A percentile compares a stretch with the other conserved stretches of the same genome.
Evolutionary conservation across 2,888 invertebrate species (phyloP).

Genomic region (Cosmia trapezina): DNA sequence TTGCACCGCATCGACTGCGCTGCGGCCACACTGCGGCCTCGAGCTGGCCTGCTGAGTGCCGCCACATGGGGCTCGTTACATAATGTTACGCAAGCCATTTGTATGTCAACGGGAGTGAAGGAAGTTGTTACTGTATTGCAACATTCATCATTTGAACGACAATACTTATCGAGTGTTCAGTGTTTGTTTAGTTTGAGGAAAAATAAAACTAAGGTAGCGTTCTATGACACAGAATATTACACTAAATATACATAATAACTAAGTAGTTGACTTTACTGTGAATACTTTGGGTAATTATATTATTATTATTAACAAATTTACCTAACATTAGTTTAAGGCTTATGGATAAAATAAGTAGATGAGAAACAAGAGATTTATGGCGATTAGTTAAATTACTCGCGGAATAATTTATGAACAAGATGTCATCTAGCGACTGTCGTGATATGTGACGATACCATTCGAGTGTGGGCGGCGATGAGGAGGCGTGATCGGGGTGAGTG

Average conservation of each 20-base stretch:
- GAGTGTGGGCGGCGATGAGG: slow-evolving; percentile 48
- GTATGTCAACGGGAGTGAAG: neutral
- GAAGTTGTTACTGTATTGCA: neutral
- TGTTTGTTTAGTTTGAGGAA: neutral
- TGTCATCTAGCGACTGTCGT: slow-evolving; percentile 26
- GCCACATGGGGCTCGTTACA: too few species aligned
- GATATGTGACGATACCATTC: slow-evolving; percentile 50
- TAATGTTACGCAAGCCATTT: neutral
- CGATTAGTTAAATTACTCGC: slow-evolving; percentile 43
- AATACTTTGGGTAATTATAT: slow-evolving; percentile 7
- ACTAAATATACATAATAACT: slow-evolving; percentile 26
- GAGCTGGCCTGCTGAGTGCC: too few species aligned
- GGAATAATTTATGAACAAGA: slow-evolving; percentile 33
- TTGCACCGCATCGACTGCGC: too few species aligned
- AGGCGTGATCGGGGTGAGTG: slow-evolving; percentile 58
- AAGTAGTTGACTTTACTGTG: slow-evolving; percentile 13
- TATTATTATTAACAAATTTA: slow-evolving; percentile 4
- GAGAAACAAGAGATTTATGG: slow-evolving; percentile 34
- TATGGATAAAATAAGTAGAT: slow-evolving; percentile 18
- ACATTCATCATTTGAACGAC: slow-evolving; percentile 21
- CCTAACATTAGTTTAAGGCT: slow-evolving; percentile 23
- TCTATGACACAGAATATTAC: slow-evolving; percentile 14
- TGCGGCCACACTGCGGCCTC: too few species aligned
- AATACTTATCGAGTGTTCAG: slow-evolving; percentile 43
- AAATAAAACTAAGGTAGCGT: slow-evolving; percentile 2